A percentile compares a stretch with the other conserved stretches of the same genome.
These are phyloP conservation scores for Holacanthus passer DNA, from an alignment of 2,113 vertebrate genomes.

Conservation along the genomic window DNA sequence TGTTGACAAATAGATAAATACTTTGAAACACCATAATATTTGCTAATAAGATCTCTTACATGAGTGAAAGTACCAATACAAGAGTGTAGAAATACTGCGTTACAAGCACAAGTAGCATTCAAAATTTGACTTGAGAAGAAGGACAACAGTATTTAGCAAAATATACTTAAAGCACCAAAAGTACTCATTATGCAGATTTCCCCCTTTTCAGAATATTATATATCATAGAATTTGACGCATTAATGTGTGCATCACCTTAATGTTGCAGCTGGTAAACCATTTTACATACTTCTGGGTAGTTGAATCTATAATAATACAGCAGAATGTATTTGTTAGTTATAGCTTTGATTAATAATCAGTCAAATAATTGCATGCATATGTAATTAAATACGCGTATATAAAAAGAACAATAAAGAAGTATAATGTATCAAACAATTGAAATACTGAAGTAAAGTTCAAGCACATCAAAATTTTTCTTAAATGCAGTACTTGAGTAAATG, in stretches of 20 bases:
- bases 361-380: too few relatives aligned
- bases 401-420: background rate
- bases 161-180: background rate
- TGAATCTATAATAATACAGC: background rate
- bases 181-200: background rate
- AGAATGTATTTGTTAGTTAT: background rate
- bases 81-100: background rate
- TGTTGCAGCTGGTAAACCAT: background rate
- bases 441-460: background rate
- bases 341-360: background rate
- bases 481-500: background rate
- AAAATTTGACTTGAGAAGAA: background rate
- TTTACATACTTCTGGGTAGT: too few relatives aligned
- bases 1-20: background rate
- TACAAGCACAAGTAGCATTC: too few relatives aligned
- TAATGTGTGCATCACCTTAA: background rate
- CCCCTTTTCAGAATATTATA: background rate
- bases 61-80: background rate
- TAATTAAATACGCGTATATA: too few relatives aligned
- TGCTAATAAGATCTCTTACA: background rate
- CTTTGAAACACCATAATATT: background rate
- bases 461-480: background rate
- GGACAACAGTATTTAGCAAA: background rate
- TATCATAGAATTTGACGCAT: too few relatives aligned
- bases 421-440: background rate